A percentile compares a stretch with the other conserved stretches of the same genome.
phyloP scores from a whole-genome alignment of 2,888 invertebrate genomes.

The Catocala nupta region DNA sequence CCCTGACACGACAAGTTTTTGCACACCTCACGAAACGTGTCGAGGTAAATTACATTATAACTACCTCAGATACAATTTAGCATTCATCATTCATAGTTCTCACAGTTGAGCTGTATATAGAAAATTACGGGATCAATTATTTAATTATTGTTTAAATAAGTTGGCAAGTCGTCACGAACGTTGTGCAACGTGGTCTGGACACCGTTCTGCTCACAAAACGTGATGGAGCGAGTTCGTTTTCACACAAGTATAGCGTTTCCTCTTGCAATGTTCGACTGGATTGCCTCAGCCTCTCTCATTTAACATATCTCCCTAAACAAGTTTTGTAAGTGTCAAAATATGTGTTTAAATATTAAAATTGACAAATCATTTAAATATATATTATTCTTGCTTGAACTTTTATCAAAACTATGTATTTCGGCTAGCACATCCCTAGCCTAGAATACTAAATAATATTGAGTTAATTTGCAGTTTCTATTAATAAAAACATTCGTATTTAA shows the following conservation, averaged over 20 bases:
- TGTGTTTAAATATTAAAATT: too few species aligned
- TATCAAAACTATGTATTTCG: too few species aligned
- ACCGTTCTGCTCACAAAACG: constrained; percentile 19
- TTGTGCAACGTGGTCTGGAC: constrained; percentile 30
- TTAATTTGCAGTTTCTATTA: not conserved
- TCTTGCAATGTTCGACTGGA: constrained; percentile 18
- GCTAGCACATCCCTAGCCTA: too few species aligned
- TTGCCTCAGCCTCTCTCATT: not conserved
- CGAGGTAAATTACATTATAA: constrained; percentile 55
- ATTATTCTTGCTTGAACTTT: too few species aligned
- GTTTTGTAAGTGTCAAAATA: too few species aligned
- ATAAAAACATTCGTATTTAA: not conserved
- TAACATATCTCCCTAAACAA: not conserved
- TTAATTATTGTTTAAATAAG: constrained; percentile 15
- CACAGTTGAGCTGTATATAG: constrained; percentile 7
- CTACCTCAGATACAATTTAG: constrained; percentile 35
- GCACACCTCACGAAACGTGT: constrained; percentile 49
- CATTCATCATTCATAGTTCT: constrained; percentile 26
- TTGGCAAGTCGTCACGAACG: constrained; percentile 18
- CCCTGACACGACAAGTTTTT: constrained; percentile 26
- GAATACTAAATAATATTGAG: not conserved
- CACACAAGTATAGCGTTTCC: constrained; percentile 30
- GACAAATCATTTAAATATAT: too few species aligned
- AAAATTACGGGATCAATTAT: constrained; percentile 18
- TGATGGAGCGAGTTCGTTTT: constrained; percentile 27